Percentiles rank a stretch among this genome's conserved stretches.
These are phyloP conservation scores for Acanthococcus lagerstroemiae DNA, from an alignment of 2,888 invertebrate species.

Conservation along the genomic window DNA sequence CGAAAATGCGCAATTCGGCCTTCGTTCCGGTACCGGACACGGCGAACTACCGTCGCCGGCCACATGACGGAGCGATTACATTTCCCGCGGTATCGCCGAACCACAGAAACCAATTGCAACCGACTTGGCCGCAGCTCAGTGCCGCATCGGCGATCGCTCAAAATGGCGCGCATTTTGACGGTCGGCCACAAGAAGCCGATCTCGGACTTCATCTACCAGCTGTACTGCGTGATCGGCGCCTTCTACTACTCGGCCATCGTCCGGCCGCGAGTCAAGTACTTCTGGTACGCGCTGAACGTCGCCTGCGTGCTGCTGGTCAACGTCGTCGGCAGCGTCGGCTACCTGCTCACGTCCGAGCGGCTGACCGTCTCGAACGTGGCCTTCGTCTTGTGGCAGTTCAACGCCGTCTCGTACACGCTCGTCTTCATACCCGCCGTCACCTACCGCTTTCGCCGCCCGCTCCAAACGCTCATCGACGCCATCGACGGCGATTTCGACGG, in stretches of 20 bases:
- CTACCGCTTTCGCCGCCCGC: background rate
- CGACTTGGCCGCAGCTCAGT: too few species aligned
- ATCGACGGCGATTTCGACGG: background rate
- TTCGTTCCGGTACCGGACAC: too few species aligned
- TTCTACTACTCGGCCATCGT: background rate
- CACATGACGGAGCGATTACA: too few species aligned
- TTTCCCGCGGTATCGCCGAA: too few species aligned
- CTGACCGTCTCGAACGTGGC: background rate
- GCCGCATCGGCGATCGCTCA: too few species aligned
- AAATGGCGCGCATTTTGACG: background rate
- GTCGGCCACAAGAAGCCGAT: background rate
- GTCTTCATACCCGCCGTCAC: background rate
- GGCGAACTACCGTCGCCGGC: too few species aligned
- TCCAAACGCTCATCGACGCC: background rate
- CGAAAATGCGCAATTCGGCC: too few species aligned
- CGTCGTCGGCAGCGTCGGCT: background rate
- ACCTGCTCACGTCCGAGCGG: background rate
- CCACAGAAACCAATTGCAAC: too few species aligned
- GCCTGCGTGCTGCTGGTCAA: background rate
- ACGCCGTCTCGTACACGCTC: background rate
- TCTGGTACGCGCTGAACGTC: background rate
- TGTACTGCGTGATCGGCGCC: background rate
- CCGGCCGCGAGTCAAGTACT: background rate
- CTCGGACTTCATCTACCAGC: background rate
- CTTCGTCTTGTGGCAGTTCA: background rate